Evolutionary conservation across 2,797 vertebrate species (phyloP).

Genomic region (Anguilla anguilla): DNA sequence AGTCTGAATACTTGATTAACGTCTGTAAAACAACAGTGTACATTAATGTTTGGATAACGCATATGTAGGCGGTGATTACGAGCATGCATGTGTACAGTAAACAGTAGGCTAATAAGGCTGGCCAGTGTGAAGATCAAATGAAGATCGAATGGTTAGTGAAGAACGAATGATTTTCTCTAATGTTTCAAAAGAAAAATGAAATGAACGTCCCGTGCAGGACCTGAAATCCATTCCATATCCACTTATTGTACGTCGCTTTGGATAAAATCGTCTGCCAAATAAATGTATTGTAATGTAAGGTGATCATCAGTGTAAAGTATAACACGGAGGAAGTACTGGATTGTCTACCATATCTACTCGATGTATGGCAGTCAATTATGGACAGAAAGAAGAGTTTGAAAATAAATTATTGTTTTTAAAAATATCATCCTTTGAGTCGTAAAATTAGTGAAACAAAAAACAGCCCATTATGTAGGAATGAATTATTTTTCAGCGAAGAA

Average conservation of each 20-base stretch:
- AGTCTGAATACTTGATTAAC: not conserved
- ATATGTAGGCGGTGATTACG: not conserved
- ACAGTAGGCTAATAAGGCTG: not conserved
- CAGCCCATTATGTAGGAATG: no score
- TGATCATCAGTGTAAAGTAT: no score
- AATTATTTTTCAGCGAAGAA: not conserved
- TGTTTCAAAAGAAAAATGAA: not conserved
- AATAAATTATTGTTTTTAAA: not conserved
- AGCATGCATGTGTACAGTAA: not conserved
- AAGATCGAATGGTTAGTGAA: not conserved
- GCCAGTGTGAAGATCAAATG: not conserved
- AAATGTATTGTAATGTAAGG: no score
- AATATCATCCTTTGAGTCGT: not conserved
- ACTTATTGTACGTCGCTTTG: no score
- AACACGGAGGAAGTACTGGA: not conserved
- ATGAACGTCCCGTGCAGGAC: not conserved
- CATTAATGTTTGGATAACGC: not conserved
- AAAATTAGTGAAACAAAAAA: not conserved
- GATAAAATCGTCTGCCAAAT: no score
- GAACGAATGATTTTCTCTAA: not conserved
- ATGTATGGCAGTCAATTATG: not conserved
- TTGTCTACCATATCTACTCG: not conserved
- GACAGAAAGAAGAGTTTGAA: not conserved
- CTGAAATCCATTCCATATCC: not conserved
- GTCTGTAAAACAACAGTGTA: not conserved